These are phyloP conservation scores for Drosophila peninsularis DNA, from an alignment of 2,888 invertebrate genomes.

Conservation along the genomic window DNA sequence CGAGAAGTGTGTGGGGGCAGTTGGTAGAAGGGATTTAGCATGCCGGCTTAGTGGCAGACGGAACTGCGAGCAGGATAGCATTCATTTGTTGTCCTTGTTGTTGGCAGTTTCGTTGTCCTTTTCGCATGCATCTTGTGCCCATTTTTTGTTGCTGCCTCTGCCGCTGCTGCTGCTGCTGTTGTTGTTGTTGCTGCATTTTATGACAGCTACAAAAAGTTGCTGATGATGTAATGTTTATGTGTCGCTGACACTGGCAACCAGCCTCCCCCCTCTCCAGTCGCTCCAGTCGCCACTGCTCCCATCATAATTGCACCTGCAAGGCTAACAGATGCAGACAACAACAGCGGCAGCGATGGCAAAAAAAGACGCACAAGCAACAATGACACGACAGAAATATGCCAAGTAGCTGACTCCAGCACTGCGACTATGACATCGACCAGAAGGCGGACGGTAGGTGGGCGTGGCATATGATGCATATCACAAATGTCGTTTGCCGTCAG, in stretches of 20 bases:
- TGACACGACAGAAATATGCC: slow-evolving; percentile 78
- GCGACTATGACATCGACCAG: slow-evolving; percentile 41
- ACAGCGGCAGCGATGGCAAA: slow-evolving; percentile 35
- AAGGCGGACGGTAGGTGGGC: neutral
- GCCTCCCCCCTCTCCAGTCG: neutral
- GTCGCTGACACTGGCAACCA: slow-evolving; percentile 71
- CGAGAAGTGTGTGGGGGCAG: slow-evolving; percentile 23
- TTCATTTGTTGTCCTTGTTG: slow-evolving; percentile 72
- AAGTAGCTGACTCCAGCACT: slow-evolving; percentile 68
- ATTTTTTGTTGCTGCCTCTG: slow-evolving; percentile 14
- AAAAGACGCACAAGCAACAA: slow-evolving; percentile 73
- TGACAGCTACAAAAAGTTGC: slow-evolving; percentile 77
- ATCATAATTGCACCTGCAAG: slow-evolving; percentile 78
- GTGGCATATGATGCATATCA: slow-evolving; percentile 76
- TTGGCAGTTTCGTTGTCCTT: slow-evolving; percentile 44
- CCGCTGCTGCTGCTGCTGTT: slow-evolving; percentile 23
- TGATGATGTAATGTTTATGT: slow-evolving; percentile 78
- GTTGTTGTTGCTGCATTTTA: slow-evolving; percentile 57
- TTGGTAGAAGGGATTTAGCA: slow-evolving; percentile 62
- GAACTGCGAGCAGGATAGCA: slow-evolving; percentile 74
- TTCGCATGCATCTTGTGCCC: slow-evolving; percentile 56
- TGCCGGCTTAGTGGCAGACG: slow-evolving; percentile 74
- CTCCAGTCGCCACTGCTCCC: slow-evolving; percentile 15
- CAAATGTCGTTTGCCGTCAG: slow-evolving; percentile 80
- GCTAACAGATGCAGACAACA: slow-evolving; percentile 73